These are phyloP conservation scores for Malurus leucopterus DNA, from an alignment of 2,797 vertebrate genomes.

Conservation along the genomic window DNA sequence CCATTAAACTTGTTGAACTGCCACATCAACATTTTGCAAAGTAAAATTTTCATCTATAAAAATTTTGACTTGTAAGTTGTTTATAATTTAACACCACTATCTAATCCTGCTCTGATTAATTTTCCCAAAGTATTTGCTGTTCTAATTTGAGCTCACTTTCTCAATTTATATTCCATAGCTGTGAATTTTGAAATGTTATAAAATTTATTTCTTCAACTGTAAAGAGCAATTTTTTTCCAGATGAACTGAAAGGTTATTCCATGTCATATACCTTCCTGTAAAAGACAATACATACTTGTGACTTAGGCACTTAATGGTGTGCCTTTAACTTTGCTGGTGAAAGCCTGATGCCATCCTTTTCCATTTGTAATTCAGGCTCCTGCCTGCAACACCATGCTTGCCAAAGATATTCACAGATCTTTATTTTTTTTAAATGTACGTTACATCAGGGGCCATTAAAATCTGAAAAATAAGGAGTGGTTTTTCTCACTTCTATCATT, in stretches of 20 bases:
- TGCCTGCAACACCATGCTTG: neutral
- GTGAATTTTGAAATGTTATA: neutral
- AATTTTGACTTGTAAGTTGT: neutral
- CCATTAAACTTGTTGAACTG: neutral
- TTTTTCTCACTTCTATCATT: slow-evolving; percentile 45
- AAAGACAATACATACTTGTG: neutral
- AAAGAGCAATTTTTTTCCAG: neutral
- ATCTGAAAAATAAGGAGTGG: slow-evolving; percentile 1
- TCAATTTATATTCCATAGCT: neutral
- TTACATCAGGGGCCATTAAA: slow-evolving; percentile 56
- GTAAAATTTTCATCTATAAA: neutral
- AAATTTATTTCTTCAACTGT: neutral
- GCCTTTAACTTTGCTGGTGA: neutral
- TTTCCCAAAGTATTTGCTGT: neutral
- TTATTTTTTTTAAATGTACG: neutral
- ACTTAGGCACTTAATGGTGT: neutral
- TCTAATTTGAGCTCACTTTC: neutral
- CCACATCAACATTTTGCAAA: neutral
- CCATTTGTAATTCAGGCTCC: neutral
- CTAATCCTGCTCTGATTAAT: neutral
- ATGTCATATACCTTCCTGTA: neutral
- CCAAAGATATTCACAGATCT: slow-evolving; percentile 34
- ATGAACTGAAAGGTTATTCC: neutral
- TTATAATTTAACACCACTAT: neutral
- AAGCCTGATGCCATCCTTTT: slow-evolving; percentile 7